phyloP scores from a whole-genome alignment of 2,797 vertebrate genomes.

The Sarcoramphus papa region DNA sequence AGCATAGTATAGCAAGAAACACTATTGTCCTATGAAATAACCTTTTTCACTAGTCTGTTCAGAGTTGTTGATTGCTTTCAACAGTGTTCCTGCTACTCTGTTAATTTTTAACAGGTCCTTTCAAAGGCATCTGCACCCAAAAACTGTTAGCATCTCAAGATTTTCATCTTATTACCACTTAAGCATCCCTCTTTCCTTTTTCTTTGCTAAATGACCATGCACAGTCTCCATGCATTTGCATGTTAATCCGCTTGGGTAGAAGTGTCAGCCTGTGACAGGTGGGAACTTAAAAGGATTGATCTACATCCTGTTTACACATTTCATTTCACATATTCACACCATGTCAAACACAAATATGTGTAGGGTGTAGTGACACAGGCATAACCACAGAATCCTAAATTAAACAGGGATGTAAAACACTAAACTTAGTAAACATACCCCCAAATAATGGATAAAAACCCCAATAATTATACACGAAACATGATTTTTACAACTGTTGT shows the following conservation, averaged over 20 bases:
- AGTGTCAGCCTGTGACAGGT: not conserved
- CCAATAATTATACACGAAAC: not conserved
- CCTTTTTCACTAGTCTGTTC: not conserved
- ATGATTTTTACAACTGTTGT: not conserved
- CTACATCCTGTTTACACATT: not conserved
- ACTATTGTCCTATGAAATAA: not conserved
- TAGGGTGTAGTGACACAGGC: not conserved
- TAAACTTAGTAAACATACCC: not conserved
- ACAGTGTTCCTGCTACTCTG: not conserved
- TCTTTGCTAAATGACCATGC: not conserved
- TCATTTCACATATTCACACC: not conserved
- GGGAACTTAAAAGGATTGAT: not conserved
- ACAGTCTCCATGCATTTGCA: not conserved
- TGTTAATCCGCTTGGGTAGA: not conserved
- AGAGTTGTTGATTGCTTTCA: not conserved
- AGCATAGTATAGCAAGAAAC: not conserved
- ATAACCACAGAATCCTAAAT: not conserved
- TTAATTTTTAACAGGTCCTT: not conserved
- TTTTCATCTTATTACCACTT: not conserved
- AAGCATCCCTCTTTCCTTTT: not conserved
- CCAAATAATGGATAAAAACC: not conserved
- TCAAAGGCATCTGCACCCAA: not conserved
- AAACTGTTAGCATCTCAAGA: not conserved
- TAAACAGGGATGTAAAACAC: not conserved
- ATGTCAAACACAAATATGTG: not conserved